Evolutionary conservation across 2,888 invertebrate species (phyloP).

Genomic region (Temnothorax ravouxi): DNA sequence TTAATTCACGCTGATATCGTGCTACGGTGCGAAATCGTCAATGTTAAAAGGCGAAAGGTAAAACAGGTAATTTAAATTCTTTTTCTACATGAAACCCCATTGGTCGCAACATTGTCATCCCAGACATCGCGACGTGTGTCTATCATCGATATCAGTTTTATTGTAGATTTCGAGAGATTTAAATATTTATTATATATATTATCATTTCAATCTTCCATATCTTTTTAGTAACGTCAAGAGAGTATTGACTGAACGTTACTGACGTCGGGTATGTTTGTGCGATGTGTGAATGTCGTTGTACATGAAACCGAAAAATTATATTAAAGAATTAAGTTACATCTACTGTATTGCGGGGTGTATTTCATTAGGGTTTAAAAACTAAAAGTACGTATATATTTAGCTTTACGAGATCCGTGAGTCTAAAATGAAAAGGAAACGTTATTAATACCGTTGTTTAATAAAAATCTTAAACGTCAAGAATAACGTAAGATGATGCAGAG

Average conservation of each 20-base stretch:
- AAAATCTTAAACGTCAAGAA: neutral
- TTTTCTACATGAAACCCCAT: neutral
- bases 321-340: conserved; percentile 42
- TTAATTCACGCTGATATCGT: neutral
- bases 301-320: conserved; percentile 71
- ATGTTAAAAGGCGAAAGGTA: neutral
- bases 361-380: neutral
- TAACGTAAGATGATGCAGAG: too few relatives aligned
- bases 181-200: conserved; percentile 56
- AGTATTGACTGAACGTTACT: conserved; percentile 70
- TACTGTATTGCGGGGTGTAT: neutral
- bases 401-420: neutral
- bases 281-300: conserved; percentile 82
- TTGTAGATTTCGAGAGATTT: neutral
- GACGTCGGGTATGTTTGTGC: conserved; percentile 76
- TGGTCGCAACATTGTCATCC: neutral
- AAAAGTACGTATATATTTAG: neutral
- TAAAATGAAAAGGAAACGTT: neutral
- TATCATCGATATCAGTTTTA: neutral
- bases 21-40: too few relatives aligned
- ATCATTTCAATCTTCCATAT: conserved; percentile 78
- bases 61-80: neutral
- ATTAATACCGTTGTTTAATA: neutral
- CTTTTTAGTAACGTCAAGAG: conserved; percentile 49
- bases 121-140: neutral